These are phyloP conservation scores for Scortum barcoo DNA, from an alignment of 2,113 vertebrate genomes.

Conservation along the genomic window DNA sequence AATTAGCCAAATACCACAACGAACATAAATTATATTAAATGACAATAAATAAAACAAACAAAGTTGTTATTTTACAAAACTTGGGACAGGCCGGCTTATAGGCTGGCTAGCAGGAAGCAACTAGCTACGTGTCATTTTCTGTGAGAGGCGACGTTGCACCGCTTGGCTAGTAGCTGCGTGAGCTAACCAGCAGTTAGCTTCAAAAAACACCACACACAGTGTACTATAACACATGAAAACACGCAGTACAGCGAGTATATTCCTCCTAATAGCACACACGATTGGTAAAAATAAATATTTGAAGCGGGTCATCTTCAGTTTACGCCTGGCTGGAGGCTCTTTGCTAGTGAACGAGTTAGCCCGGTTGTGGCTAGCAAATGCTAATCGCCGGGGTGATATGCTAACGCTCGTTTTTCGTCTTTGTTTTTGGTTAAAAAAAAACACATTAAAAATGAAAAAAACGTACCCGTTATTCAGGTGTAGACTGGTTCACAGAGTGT, in stretches of 20 bases:
- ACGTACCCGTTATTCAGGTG: conserved; percentile 76
- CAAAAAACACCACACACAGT: neutral
- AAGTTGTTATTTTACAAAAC: neutral
- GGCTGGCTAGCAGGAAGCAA: conserved; percentile 59
- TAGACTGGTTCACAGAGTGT: conserved; percentile 49
- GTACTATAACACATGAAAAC: neutral
- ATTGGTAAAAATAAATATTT: neutral
- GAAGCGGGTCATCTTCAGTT: neutral
- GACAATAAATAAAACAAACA: rapidly evolving
- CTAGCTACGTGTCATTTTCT: conserved; percentile 82
- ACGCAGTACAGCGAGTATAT: rapidly evolving
- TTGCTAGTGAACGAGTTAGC: conserved; percentile 20
- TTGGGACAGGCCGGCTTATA: conserved; percentile 46
- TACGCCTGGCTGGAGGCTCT: neutral
- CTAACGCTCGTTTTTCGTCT: conserved; percentile 27
- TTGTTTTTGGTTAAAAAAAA: no score
- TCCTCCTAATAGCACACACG: rapidly evolving
- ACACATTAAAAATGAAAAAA: no score
- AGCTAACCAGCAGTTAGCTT: conserved; percentile 53
- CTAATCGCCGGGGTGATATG: conserved; percentile 57
- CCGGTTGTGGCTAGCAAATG: conserved; percentile 53
- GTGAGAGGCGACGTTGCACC: conserved; percentile 68
- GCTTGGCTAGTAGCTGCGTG: conserved; percentile 15
- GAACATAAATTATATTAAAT: neutral
- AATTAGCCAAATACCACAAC: no score